phyloP scores from a whole-genome alignment of 2,113 vertebrate genomes.

The Casuarius casuarius region DNA sequence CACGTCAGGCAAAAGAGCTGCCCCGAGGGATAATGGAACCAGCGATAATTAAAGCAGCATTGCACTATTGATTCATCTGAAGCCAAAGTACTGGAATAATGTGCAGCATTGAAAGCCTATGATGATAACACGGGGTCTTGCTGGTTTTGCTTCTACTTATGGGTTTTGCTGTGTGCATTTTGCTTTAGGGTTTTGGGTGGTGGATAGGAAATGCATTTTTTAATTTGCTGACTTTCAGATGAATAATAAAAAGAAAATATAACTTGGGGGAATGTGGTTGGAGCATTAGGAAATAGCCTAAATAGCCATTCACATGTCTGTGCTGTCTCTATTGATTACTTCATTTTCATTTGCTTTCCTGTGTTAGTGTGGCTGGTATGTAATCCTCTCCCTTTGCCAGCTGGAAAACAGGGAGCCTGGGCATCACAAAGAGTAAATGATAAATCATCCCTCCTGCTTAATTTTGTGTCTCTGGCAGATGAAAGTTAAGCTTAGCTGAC shows the following conservation, averaged over 20 bases:
- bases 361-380: neutral
- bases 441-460: neutral
- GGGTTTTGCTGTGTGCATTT: neutral
- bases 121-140: neutral
- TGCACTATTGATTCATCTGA: conserved; percentile 35
- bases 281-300: conserved; percentile 24
- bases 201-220: neutral
- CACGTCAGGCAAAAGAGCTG: neutral
- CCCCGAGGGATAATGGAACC: neutral
- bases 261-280: neutral
- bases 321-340: conserved; percentile 41
- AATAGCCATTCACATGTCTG: neutral
- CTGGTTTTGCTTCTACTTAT: conserved; percentile 15
- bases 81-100: neutral
- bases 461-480: neutral
- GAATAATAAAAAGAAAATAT: conserved; percentile 15
- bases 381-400: neutral
- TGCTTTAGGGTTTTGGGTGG: neutral
- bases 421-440: neutral
- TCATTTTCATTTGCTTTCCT: conserved; percentile 37
- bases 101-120: conserved; percentile 3
- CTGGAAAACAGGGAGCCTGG: conserved; percentile 10
- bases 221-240: conserved; percentile 22
- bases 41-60: conserved; percentile 57
- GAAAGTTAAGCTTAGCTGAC: neutral